Conservation (phyloP, 1,140 invertebrate species). For the Anoplolepis gracilipes region DNA sequence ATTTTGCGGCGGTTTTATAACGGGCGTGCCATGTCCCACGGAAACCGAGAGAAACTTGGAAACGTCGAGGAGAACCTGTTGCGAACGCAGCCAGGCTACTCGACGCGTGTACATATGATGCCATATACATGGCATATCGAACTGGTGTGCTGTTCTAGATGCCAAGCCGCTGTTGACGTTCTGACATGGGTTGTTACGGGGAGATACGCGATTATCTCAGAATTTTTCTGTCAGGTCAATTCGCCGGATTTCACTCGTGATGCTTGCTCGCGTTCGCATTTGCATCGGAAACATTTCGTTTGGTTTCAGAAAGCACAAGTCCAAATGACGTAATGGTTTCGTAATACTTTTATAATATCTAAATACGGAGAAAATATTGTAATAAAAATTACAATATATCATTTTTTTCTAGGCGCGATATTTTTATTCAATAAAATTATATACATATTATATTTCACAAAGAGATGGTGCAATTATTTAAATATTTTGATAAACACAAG, state of each 20-base stretch:
- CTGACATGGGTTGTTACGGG: not conserved
- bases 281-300: not conserved
- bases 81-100: slow-evolving; percentile 41
- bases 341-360: no score
- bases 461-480: no score
- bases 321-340: no score
- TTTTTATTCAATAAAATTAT: no score
- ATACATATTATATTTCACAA: no score
- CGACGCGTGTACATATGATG: slow-evolving; percentile 51
- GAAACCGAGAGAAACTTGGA: slow-evolving; percentile 60
- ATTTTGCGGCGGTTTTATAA: slow-evolving; percentile 49
- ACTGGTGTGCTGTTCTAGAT: not conserved
- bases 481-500: no score
- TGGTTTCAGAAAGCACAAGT: not conserved
- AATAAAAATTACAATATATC: no score
- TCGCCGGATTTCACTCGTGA: not conserved
- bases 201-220: slow-evolving; percentile 10
- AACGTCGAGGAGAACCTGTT: slow-evolving; percentile 65
- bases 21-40: slow-evolving; percentile 1
- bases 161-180: slow-evolving; percentile 28
- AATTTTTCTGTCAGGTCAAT: not conserved
- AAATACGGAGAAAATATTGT: no score
- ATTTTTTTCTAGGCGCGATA: no score
- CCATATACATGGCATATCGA: not conserved
- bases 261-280: not conserved